Evolutionary conservation across 2,888 invertebrate genomes (phyloP).

Genomic region (Neoitamus cyanurus): DNA sequence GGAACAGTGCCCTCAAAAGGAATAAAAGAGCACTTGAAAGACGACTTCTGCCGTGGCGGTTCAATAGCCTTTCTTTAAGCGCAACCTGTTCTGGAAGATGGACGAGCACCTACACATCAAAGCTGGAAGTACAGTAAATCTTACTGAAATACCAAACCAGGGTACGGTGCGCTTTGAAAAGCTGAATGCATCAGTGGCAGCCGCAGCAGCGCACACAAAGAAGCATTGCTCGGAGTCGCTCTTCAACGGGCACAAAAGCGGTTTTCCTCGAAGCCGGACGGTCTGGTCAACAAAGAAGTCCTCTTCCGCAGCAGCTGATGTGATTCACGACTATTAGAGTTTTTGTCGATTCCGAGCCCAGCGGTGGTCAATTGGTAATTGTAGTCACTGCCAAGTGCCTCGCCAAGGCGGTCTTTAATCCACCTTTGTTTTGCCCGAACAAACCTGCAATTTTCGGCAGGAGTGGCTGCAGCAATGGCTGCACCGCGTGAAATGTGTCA

Average conservation of each 20-base stretch:
- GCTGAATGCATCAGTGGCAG: not conserved
- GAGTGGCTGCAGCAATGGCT: not conserved
- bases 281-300: conserved; percentile 28
- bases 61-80: conserved; percentile 30
- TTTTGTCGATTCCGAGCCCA: conserved; percentile 11
- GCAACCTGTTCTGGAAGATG: conserved; percentile 33
- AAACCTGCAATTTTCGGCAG: not conserved
- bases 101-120: not conserved
- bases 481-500: not conserved
- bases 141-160: conserved; percentile 10
- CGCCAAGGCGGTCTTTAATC: conserved; percentile 8
- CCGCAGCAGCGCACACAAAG: not conserved
- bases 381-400: conserved; percentile 1
- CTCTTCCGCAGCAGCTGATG: not conserved
- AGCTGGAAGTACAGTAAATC: not conserved
- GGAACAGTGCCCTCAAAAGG: conserved; percentile 36
- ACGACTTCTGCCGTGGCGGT: conserved; percentile 13
- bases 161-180: too few relatives aligned
- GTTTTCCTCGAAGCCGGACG: not conserved
- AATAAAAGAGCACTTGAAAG: conserved; percentile 40
- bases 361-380: conserved; percentile 13
- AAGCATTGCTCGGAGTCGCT: not conserved
- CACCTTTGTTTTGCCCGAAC: not conserved
- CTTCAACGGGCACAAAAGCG: conserved; percentile 7
- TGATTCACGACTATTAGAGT: conserved; percentile 14